Evolutionary conservation across 1,140 invertebrate species (phyloP).

Genomic region (Apis mellifera): DNA sequence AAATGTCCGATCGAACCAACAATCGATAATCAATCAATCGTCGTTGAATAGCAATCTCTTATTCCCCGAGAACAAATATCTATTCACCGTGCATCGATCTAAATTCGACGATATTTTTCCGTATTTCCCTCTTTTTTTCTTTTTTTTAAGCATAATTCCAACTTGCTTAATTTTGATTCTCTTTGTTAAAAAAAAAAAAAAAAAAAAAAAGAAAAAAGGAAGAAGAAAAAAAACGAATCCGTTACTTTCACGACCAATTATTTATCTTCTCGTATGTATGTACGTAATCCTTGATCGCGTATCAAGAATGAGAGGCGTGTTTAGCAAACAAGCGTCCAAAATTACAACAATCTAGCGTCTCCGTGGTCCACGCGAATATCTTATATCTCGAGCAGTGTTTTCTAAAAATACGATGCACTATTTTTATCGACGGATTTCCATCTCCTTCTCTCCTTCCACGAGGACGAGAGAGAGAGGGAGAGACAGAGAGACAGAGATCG

Average conservation of each 20-base stretch:
- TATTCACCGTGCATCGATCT: conserved; percentile 45
- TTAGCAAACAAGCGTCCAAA: conserved; percentile 16
- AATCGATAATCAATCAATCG: conserved; percentile 53
- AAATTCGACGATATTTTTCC: conserved; percentile 49
- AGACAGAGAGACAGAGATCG: not conserved
- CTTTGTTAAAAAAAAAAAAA: too few species aligned
- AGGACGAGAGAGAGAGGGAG: conserved; percentile 5
- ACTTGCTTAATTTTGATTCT: not conserved
- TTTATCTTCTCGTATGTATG: not conserved
- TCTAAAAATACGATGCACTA: conserved; percentile 68
- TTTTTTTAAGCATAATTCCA: not conserved
- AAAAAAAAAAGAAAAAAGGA: not conserved
- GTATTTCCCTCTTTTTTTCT: conserved; percentile 21
- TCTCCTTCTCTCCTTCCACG: conserved; percentile 20
- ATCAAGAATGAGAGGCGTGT: not conserved
- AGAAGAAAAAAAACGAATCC: not conserved
- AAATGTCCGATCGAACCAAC: conserved; percentile 44
- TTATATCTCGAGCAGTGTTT: conserved; percentile 44
- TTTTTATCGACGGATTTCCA: conserved; percentile 59
- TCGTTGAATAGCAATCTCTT: conserved; percentile 37
- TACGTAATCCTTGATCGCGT: not conserved
- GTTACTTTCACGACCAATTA: not conserved
- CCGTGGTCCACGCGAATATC: conserved; percentile 20
- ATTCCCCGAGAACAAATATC: conserved; percentile 51
- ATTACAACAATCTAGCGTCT: conserved; percentile 53